Conservation (phyloP, 2,888 invertebrate genomes). For the Athripsodes cinereus region DNA sequence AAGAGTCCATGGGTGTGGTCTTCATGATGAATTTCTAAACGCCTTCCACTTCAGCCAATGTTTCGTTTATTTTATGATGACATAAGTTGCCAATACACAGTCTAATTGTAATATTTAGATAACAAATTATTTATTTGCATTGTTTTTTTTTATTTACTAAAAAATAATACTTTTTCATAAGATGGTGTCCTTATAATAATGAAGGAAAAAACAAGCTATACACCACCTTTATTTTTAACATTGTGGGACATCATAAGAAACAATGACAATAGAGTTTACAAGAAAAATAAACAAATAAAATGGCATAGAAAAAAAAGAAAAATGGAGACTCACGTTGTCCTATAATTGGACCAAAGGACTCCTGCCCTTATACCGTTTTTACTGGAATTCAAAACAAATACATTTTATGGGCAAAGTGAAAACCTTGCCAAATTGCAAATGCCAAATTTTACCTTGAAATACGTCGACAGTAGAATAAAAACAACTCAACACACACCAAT, state of each 20-base stretch:
- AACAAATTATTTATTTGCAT: too few relatives aligned
- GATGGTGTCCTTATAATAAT: neutral
- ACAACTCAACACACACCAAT: too few relatives aligned
- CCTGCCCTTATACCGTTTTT: constrained; percentile 18
- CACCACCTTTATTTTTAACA: neutral
- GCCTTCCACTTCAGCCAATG: neutral
- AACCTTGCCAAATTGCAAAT: constrained; percentile 13
- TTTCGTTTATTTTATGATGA: neutral
- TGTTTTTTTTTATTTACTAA: too few relatives aligned
- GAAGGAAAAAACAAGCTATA: neutral
- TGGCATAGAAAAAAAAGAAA: constrained; percentile 15
- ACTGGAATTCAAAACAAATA: constrained; percentile 22
- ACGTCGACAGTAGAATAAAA: too few relatives aligned
- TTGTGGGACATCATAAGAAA: neutral
- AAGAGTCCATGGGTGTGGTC: neutral
- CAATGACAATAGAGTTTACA: constrained; percentile 1
- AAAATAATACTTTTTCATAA: neutral
- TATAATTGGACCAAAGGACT: constrained; percentile 17
- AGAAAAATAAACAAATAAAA: constrained; percentile 1
- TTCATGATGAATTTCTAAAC: neutral
- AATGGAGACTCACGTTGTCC: constrained; percentile 18
- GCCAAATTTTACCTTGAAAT: neutral
- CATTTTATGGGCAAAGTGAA: constrained; percentile 18
- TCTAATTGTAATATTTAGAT: too few relatives aligned
- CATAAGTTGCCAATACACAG: neutral